Evolutionary conservation across 2,797 vertebrate species (phyloP), one percentile per base, ranked within the genome.

Genomic region (Eleutherodactylus coqui): DNA sequence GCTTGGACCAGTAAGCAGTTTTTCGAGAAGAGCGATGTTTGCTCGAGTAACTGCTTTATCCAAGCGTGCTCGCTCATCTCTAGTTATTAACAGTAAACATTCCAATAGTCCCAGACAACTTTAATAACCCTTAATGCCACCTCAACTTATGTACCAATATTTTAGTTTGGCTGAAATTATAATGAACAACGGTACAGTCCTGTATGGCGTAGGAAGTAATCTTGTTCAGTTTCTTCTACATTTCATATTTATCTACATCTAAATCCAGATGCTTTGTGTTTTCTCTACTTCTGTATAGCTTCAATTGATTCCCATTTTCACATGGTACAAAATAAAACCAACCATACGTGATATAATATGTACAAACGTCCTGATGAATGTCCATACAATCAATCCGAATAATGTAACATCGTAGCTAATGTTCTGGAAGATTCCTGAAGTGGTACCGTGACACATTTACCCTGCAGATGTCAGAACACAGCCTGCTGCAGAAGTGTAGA

Each of bases 361-460:
- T 21, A 64, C 41, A 80, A 43, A 64, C 24, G 5, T 32, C 36
- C 38, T 27, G 19, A 69, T 78, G 69, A 67, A 55, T 85, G 85
- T 85, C 38, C 69, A 29, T 79, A 60, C 58, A 77, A 88, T 38
- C 24, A 73, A 32, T 58, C 32, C 38, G 53, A 80, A 32, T 38
- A 64, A 10, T 73, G 49, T 76, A 73, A 36, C 81, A 86, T 86
- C 70, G 58, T 78, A 86, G 80, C 49, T 87, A 87, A 87, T 87
- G 86, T 87, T 83, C 81, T 62, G 81, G 81, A 87, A 87, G 83
- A 79, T 60, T 83, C 86, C 75, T 83, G 43, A 79, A 87, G 81
- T 75, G 51, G 75, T 83, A 87, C 53, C 62, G n/a, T 62, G 73
- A 70, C 60, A 73, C 81, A 83, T 87, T 83, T 79, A 83, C 81